Base-by-base conservation (phyloP, 2,888 invertebrate species). In the Diaphora mendica region DNA sequence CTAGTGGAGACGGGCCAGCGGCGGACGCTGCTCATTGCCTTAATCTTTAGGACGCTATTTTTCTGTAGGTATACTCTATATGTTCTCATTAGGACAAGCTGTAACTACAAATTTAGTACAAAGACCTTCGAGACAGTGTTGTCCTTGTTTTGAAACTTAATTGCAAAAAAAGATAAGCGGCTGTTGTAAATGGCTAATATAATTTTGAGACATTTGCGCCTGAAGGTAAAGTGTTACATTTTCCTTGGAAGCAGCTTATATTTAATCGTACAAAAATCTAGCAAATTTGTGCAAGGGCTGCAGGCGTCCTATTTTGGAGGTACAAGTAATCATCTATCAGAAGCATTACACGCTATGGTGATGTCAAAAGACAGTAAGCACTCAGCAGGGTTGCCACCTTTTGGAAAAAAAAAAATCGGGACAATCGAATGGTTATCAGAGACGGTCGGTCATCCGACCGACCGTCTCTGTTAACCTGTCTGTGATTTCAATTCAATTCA, bases 21-120 rank as follows among this genome's bases (percentile, higher is more conserved):
- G 9, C 30, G 66, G 51, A 55, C 39, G 33, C 35, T 55, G 55
- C 30, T 13, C 42, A 55, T 64, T 55, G 66, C n/a, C 9, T 39
- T 51, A 65, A 30, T 39, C 51, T 71, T 65, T n/a, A n/a, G 48
- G 35, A 64, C 48, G 64, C 33, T 20, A 26, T 23, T n/a, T 68
- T 68, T 55, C 68, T 7, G n/a, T n/a, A n/a, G n/a, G n/a, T 55
- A 39, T 55, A 17, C 3, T 20, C 17, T 26, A 35, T 26, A n/a
- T 68, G 55, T 51, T n/a, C 17, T 55, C 55, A 8, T 55, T 55
- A 59, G 35, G n/a, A 39, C 15, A 55, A 68, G 55, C 48, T 20
- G 30, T 44, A 30, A 23, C 30, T 4, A 8, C 11, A 30, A 67
- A 48, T 48, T 59, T 26, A 59, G n/a, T 59, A n/a, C n/a, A 59